Evolutionary conservation across 2,113 vertebrate genomes (phyloP), one percentile per base, ranked within the genome.

Genomic region (Collichthys lucidus): DNA sequence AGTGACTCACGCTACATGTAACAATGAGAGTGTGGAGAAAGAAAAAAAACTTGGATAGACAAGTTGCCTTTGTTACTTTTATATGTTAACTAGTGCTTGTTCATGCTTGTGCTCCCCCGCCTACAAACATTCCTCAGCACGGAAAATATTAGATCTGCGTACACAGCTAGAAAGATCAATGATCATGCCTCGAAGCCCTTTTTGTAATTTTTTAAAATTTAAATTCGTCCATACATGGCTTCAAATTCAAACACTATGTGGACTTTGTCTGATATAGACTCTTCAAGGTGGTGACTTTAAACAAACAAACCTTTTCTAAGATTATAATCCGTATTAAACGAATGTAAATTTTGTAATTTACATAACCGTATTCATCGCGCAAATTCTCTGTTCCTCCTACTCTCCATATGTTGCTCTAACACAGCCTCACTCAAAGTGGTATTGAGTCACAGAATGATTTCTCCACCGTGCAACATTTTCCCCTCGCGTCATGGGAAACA

Each of bases 31-130:
- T 31, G 26, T 61, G 26, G 16, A 35, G 72, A 63, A 55, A 80
- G 79, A 75, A 63, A 55, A 80, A 81, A 82, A 22, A 71, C 71
- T 63, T 19, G 12, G n/a, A 73, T 6, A 77, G 59, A 92, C 80
- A 91, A 70, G 70, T 75, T 77, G 77, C 52, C 86, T 88, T 92
- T 92, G 91, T 89, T 85, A 14, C 47, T 59, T 31, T 82, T 69
- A 72, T 77, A 74, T 84, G 80, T 77, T 71, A 86, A 87, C 82
- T 74, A 80, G 14, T 67, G 56, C 56, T 57, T 57, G 56, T 57
- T 49, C 22, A 63, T 74, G 72, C 74, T 84, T 82, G 40, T 65
- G 62, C 35, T 75, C 44, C 56, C 49, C 65, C 52, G 35, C 88
- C 86, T 68, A 87, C 90, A 74, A 63, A 83, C 86, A 91, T 92